phyloP scores from a whole-genome alignment of 2,113 vertebrate species.

The Scomber colias region DNA sequence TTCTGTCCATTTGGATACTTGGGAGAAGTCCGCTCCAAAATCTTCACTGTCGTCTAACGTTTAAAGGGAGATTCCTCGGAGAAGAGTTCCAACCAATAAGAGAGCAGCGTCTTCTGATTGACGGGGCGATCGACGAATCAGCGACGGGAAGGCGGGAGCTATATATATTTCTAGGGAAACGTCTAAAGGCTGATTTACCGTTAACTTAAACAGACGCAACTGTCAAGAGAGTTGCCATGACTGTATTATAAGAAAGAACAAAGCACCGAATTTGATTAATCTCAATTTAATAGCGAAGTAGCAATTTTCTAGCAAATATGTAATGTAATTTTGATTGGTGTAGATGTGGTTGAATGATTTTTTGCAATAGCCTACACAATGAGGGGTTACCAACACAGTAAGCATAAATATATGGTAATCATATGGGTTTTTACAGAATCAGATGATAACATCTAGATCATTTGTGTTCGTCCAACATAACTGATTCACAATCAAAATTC shows the following conservation, averaged over 20 bases:
- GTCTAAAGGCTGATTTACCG: slow-evolving; percentile 10
- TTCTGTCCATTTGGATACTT: slow-evolving; percentile 20
- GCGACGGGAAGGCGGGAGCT: not conserved
- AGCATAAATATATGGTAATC: no score
- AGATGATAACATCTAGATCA: no score
- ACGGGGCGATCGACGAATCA: slow-evolving; percentile 30
- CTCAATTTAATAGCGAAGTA: not conserved
- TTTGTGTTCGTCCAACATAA: no score
- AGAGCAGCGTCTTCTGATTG: not conserved
- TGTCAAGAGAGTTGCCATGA: not conserved
- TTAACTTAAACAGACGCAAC: slow-evolving; percentile 26
- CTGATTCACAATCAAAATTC: not conserved
- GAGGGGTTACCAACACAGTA: no score
- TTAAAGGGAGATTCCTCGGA: slow-evolving; percentile 34
- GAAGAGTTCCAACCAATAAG: slow-evolving; percentile 53
- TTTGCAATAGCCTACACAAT: no score
- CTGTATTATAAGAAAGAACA: not conserved
- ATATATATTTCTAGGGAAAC: not conserved
- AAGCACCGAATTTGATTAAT: not conserved
- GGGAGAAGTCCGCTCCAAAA: slow-evolving; percentile 61
- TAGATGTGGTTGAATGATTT: no score
- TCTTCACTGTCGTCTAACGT: slow-evolving; percentile 41
- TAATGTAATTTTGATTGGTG: no score
- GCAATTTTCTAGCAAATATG: no score
- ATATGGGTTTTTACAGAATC: no score